phyloP scores from a whole-genome alignment of 1,140 invertebrate genomes.

The Ceratosolen fusciceps region DNA sequence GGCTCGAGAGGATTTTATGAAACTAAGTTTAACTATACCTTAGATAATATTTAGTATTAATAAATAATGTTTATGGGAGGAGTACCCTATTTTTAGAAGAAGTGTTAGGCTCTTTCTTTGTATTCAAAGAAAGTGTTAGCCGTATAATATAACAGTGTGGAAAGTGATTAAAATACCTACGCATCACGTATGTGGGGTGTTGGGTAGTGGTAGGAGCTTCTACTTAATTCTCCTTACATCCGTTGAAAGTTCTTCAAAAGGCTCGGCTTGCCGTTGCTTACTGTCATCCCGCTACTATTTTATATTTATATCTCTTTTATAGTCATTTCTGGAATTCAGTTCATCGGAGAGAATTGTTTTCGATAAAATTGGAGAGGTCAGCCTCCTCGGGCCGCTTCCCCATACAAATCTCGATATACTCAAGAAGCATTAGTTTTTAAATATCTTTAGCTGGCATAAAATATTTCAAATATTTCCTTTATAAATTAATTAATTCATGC shows the following conservation, averaged over 20 bases:
- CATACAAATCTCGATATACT: slow-evolving; percentile 30
- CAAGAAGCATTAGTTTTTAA: no score
- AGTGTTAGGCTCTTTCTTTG: not conserved
- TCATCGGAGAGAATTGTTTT: slow-evolving; percentile 20
- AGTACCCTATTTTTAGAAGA: not conserved
- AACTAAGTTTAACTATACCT: no score
- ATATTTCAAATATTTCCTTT: no score
- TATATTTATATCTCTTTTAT: slow-evolving; percentile 55
- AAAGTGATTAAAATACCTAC: not conserved
- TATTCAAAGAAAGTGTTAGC: not conserved
- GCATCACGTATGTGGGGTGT: not conserved
- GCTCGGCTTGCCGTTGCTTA: not conserved
- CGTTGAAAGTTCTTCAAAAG: slow-evolving; percentile 47
- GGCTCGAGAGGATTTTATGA: no score
- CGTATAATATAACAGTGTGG: not conserved
- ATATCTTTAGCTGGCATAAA: no score
- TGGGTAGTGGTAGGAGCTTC: slow-evolving; percentile 6
- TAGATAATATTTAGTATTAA: no score
- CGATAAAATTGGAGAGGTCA: slow-evolving; percentile 10
- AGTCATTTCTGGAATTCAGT: slow-evolving; percentile 49
- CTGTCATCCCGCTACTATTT: slow-evolving; percentile 48
- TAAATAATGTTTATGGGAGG: no score
- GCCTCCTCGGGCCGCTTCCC: slow-evolving; percentile 7
- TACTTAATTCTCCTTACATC: slow-evolving; percentile 23
- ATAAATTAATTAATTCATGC: not conserved